Evolutionary conservation across 2,888 invertebrate genomes (phyloP).

Genomic region (Drosophila pseudotalamancana): DNA sequence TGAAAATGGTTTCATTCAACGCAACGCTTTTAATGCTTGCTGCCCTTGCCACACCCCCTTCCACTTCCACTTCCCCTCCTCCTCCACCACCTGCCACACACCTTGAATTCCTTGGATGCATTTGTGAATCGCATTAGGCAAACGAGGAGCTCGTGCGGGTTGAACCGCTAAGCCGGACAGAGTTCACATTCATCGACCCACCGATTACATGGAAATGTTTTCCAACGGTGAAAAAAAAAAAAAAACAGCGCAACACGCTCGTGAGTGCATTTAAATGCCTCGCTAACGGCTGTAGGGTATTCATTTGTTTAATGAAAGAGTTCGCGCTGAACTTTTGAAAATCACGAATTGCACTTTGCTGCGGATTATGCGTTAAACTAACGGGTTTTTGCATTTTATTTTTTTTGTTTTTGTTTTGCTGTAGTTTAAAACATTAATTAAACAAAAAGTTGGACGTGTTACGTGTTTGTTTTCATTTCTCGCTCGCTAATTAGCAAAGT

Average conservation of each 20-base stretch:
- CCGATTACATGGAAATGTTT: slow-evolving; percentile 48
- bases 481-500: slow-evolving; percentile 2
- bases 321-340: slow-evolving; percentile 10
- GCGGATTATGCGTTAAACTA: not conserved
- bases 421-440: slow-evolving; percentile 3
- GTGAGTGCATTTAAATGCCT: slow-evolving; percentile 26
- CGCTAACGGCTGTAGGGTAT: slow-evolving; percentile 18
- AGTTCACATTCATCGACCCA: slow-evolving; percentile 65
- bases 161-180: slow-evolving; percentile 61
- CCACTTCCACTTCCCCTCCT: not conserved
- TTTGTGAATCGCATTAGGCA: slow-evolving; percentile 55
- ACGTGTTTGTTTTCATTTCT: not conserved
- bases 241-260: not conserved
- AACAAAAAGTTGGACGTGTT: slow-evolving; percentile 4
- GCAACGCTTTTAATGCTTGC: slow-evolving; percentile 46
- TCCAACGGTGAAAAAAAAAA: too few relatives aligned
- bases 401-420: too few relatives aligned
- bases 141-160: slow-evolving; percentile 29
- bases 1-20: slow-evolving; percentile 44
- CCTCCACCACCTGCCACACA: not conserved
- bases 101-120: slow-evolving; percentile 47
- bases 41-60: slow-evolving; percentile 31
- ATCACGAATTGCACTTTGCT: slow-evolving; percentile 5
- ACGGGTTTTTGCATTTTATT: not conserved
- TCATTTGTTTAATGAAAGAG: slow-evolving; percentile 3